Percentiles rank a stretch among this genome's conserved stretches.
Conservation (phyloP, 2,888 invertebrate genomes). For the Amphipyra berbera region DNA sequence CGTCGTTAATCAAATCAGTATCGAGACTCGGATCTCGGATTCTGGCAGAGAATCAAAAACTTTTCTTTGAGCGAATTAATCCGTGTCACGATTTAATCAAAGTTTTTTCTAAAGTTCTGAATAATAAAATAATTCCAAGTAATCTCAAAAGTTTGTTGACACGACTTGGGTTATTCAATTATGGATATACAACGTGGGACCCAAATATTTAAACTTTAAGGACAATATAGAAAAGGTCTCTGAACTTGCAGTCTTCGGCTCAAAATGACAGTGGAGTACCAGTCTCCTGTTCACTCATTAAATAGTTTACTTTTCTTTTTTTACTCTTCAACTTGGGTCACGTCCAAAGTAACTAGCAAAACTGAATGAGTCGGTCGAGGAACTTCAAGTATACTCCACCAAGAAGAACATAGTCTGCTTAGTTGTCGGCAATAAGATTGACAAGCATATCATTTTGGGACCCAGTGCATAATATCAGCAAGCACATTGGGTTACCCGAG, state of each 20-base stretch:
- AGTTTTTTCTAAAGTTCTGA: constrained; percentile 20
- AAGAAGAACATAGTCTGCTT: too few relatives aligned
- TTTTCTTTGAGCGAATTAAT: constrained; percentile 16
- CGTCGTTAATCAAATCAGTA: constrained; percentile 18
- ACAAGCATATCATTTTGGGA: too few relatives aligned
- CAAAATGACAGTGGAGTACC: too few relatives aligned
- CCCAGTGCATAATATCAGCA: too few relatives aligned
- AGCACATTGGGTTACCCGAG: too few relatives aligned
- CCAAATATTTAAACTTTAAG: constrained; percentile 18
- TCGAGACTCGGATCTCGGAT: constrained; percentile 7
- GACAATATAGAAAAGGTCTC: constrained; percentile 26
- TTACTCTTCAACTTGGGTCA: too few relatives aligned
- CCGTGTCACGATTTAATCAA: constrained; percentile 29
- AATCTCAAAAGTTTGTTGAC: constrained; percentile 30
- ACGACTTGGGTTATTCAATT: constrained; percentile 23
- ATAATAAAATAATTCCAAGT: constrained; percentile 18
- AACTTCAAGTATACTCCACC: too few relatives aligned
- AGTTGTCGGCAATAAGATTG: too few relatives aligned
- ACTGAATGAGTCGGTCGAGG: too few relatives aligned
- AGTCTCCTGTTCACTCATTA: too few relatives aligned
- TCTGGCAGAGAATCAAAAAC: constrained; percentile 30
- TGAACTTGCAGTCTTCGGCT: not conserved
- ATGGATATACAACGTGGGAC: constrained; percentile 41
- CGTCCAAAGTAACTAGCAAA: too few relatives aligned
- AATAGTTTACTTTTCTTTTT: too few relatives aligned